Percentiles rank a stretch among this genome's conserved stretches.
Conservation (phyloP, 2,888 invertebrate species). For the Apotomis betuletana region DNA sequence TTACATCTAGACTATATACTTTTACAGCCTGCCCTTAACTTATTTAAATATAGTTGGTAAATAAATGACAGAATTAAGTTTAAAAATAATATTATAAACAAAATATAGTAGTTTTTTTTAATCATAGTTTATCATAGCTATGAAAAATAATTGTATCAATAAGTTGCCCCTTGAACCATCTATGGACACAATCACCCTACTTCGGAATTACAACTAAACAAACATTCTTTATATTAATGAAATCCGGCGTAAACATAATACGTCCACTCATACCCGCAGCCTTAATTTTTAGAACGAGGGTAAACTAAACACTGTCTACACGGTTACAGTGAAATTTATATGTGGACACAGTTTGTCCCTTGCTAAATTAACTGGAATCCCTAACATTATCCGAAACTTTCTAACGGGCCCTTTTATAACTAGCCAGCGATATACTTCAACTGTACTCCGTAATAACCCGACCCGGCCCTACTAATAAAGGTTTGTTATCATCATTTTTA, state of each 20-base stretch:
- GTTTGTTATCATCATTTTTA: slow-evolving; percentile 16
- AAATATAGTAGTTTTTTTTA: too few species aligned
- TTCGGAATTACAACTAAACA: neutral
- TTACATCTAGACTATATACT: too few species aligned
- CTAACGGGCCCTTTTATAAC: slow-evolving; percentile 49
- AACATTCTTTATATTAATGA: slow-evolving; percentile 28
- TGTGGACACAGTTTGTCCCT: slow-evolving; percentile 53
- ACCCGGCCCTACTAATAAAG: slow-evolving; percentile 5
- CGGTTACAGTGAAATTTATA: slow-evolving; percentile 43
- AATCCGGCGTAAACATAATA: slow-evolving; percentile 34
- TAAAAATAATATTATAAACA: too few species aligned
- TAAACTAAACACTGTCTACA: slow-evolving; percentile 39
- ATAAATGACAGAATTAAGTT: too few species aligned
- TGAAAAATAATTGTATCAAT: too few species aligned
- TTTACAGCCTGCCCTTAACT: too few species aligned
- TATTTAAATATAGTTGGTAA: too few species aligned
- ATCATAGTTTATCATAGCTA: too few species aligned
- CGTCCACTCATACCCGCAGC: slow-evolving; percentile 30
- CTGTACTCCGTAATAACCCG: slow-evolving; percentile 2
- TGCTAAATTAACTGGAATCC: slow-evolving; percentile 53
- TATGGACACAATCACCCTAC: neutral
- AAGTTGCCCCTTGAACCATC: neutral
- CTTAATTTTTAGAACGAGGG: slow-evolving; percentile 41
- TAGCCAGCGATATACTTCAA: slow-evolving; percentile 26
- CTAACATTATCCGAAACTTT: slow-evolving; percentile 52